A percentile compares a stretch with the other conserved stretches of the same genome.
Conservation (phyloP, 1,140 invertebrate species). For the Parapsyche elsis region DNA sequence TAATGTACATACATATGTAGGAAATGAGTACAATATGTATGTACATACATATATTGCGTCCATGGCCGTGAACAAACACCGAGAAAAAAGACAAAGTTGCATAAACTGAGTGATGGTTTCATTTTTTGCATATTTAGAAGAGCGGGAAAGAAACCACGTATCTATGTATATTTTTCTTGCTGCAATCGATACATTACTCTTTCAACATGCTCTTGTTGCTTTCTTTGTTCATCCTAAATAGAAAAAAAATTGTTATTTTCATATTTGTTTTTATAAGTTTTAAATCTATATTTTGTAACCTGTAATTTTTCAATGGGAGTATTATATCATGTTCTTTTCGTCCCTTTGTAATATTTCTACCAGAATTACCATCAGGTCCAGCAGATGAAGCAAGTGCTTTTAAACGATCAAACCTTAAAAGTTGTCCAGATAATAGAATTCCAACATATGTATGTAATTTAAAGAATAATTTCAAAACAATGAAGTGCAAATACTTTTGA, state of each 20-base stretch:
- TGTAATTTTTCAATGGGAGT: conserved; percentile 91
- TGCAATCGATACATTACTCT: conserved; percentile 75
- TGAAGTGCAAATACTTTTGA: conserved; percentile 68
- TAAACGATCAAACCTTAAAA: conserved; percentile 78
- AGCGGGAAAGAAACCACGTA: conserved; percentile 89
- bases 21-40: conserved; percentile 98
- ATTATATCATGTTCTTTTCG: conserved; percentile 95
- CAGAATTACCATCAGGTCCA: conserved; percentile 71
- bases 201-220: conserved; percentile 94
- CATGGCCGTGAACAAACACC: conserved; percentile 93
- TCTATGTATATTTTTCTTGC: conserved; percentile 93
- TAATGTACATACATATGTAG: conserved; percentile 94
- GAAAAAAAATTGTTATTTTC: conserved; percentile 58
- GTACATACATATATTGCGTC: too few relatives aligned
- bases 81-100: conserved; percentile 95
- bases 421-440: neutral
- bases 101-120: conserved; percentile 97
- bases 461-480: neutral
- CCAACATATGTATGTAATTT: too few relatives aligned
- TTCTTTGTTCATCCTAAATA: conserved; percentile 84
- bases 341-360: conserved; percentile 77
- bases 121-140: conserved; percentile 90
- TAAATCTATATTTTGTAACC: conserved; percentile 54
- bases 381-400: conserved; percentile 76
- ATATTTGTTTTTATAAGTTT: neutral